Base-by-base conservation (phyloP, 2,888 invertebrate species). In the Boloria euphrosyne region DNA sequence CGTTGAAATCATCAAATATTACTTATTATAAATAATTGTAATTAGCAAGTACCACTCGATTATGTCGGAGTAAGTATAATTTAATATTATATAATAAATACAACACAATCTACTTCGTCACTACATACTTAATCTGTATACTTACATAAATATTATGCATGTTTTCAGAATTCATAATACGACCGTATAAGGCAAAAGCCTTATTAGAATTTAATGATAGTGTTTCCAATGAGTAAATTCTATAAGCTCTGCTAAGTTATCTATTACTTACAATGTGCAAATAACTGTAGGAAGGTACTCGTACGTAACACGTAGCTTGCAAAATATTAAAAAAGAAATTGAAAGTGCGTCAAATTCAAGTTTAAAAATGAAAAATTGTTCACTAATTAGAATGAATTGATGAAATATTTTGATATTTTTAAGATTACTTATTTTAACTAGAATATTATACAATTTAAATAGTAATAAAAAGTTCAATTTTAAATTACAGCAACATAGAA, bases 151-250 rank as follows among this genome's bases (percentile, higher is more conserved):
- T 44, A 44, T 44, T 55, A 55, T 17, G 18, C 53, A 43, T 17
- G 14, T 4, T 55, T 44, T 55, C 55, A 44, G 44, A n/a, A 38
- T 16, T 16, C 16, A 16, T 7, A 55, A 55, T 13, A 55, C n/a
- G 17, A 22, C 18, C 22, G 13, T 55, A 55, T 43, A 55, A 55
- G 18, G 55, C 44, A 22, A 55, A 55, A 13, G 14, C 22, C 22
- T n/a, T 57, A 57, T 22, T 44, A 44, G 46, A 57, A 46, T 57
- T 57, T 10, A 57, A 44, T 13, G 46, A 57, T 44, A 57, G n/a
- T 44, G 18, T 57, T 57, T 44, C 46, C 18, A 44, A 46, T 46
- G 44, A n/a, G n/a, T 57, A 13, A 57, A 46, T 13, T 22, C 44
- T n/a, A 46, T 44, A 57, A 57, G 18, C 55, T 17, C 43, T 17